phyloP scores from a whole-genome alignment of 2,113 vertebrate genomes.

The Apeltes quadracus region DNA sequence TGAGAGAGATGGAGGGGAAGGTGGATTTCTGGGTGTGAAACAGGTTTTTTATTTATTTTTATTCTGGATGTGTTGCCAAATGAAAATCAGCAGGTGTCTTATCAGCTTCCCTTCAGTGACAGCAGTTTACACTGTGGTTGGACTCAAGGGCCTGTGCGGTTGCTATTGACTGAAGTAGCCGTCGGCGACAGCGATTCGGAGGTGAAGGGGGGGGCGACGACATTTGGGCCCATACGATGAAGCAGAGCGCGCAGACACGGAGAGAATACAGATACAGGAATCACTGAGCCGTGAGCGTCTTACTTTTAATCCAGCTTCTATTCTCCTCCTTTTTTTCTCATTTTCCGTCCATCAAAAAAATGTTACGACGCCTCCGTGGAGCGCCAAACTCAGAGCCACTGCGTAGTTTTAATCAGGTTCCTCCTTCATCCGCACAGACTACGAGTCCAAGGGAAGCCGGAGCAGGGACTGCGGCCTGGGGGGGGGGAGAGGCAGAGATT shows the following conservation, averaged over 20 bases:
- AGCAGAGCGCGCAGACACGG: not conserved
- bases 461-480: constrained; percentile 11
- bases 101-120: constrained; percentile 14
- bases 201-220: not conserved
- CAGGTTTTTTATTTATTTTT: not conserved
- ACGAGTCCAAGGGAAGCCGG: not conserved
- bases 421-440: constrained; percentile 33
- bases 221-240: constrained; percentile 11
- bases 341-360: constrained; percentile 34
- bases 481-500: constrained; percentile 43
- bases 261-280: not conserved
- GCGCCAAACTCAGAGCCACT: constrained; percentile 13
- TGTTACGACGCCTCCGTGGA: not conserved
- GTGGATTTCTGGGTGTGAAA: constrained; percentile 37
- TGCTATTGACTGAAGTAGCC: not conserved
- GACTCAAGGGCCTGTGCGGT: not conserved
- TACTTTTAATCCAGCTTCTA: constrained; percentile 25
- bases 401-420: constrained; percentile 51
- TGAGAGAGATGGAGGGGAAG: constrained; percentile 14
- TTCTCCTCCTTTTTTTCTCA: constrained; percentile 15
- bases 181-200: not conserved
- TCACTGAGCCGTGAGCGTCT: constrained; percentile 9
- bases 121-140: not conserved
- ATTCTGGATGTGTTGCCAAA: not conserved
- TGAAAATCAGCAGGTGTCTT: not conserved